phyloP scores from a whole-genome alignment of 92 coral and sea anemone genomes.

The Porites lobata region DNA sequence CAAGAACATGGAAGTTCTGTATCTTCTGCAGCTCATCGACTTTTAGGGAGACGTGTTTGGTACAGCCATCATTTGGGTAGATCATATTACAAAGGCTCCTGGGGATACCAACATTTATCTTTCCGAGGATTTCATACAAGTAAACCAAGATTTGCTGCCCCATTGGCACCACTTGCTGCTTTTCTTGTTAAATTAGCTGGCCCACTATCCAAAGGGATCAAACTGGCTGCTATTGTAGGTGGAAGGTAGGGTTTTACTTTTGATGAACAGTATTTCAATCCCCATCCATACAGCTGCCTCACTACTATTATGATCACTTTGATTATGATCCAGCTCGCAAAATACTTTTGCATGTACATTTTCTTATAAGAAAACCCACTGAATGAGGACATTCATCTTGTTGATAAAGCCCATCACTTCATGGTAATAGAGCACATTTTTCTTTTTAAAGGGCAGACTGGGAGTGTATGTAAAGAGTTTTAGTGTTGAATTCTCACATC shows the following conservation, averaged over 20 bases:
- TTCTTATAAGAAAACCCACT: too few relatives aligned
- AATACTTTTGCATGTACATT: too few relatives aligned
- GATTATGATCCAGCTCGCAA: too few relatives aligned
- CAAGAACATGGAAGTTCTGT: background rate
- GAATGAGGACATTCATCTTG: too few relatives aligned
- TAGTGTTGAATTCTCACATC: too few relatives aligned
- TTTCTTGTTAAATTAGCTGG: slow-evolving; percentile 89
- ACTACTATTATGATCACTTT: background rate
- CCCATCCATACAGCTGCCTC: background rate
- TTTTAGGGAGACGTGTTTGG: background rate
- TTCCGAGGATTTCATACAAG: slow-evolving; percentile 72
- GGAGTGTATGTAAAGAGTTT: too few relatives aligned
- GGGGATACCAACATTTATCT: background rate
- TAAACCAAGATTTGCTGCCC: slow-evolving; percentile 80
- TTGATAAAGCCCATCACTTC: too few relatives aligned
- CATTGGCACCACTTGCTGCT: slow-evolving; percentile 93
- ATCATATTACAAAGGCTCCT: background rate
- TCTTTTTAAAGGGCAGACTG: too few relatives aligned
- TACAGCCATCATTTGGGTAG: background rate
- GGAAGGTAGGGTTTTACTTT: slow-evolving; percentile 77
- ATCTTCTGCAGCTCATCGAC: background rate
- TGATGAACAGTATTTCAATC: background rate
- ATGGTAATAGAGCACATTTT: too few relatives aligned
- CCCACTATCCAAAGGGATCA: slow-evolving; percentile 84
- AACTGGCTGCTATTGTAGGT: slow-evolving; percentile 84